These are phyloP conservation scores for Medauroidea extradentata DNA, from an alignment of 1,140 invertebrate genomes.

Conservation along the genomic window DNA sequence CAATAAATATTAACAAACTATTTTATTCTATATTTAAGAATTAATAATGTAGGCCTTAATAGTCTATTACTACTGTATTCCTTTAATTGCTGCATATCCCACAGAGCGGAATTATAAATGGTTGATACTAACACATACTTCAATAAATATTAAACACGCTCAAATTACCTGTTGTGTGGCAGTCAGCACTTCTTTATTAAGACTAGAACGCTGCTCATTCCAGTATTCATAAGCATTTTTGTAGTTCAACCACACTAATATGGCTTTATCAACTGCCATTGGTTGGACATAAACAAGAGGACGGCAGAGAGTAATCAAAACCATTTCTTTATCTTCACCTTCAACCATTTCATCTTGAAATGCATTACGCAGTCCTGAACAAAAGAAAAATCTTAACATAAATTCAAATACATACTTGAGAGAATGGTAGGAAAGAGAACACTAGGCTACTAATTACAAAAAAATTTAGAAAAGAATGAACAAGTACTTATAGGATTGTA, in stretches of 20 bases:
- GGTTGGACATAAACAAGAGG: constrained; percentile 95
- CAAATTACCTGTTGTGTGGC: constrained; percentile 65
- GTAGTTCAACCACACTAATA: constrained; percentile 96
- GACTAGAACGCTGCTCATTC: constrained; percentile 88
- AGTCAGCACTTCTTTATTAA: constrained; percentile 80
- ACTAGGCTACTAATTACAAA: background rate
- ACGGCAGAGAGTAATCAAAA: constrained; percentile 84
- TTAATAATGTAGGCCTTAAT: too few relatives aligned
- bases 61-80: too few relatives aligned
- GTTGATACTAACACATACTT: too few relatives aligned
- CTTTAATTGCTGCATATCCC: too few relatives aligned
- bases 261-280: constrained; percentile 91
- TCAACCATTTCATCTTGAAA: constrained; percentile 88
- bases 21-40: too few relatives aligned
- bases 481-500: background rate
- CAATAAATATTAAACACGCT: too few relatives aligned
- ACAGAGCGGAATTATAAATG: too few relatives aligned
- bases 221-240: constrained; percentile 99
- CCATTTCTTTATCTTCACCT: constrained; percentile 88
- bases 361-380: constrained; percentile 63
- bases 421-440: background rate
- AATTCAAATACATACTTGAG: background rate
- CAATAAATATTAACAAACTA: too few relatives aligned
- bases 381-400: constrained; percentile 16
- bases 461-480: background rate